Evolutionary conservation across 1,140 invertebrate genomes (phyloP), one percentile per base, ranked within the genome.

Genomic region (Pseudoatta argentina): DNA sequence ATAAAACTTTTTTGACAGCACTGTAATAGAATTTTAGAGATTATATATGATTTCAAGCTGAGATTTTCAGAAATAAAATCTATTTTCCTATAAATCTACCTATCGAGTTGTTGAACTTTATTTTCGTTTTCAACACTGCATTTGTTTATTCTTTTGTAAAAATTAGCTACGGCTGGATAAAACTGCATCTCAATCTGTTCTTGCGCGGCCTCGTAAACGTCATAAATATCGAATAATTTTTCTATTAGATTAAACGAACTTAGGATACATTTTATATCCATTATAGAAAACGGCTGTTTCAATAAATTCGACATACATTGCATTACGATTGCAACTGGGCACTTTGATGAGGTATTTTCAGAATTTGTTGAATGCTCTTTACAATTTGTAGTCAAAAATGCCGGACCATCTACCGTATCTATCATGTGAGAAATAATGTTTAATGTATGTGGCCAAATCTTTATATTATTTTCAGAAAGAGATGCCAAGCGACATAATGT

Each of bases 51-150:
- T 67, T 53, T 14, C 10, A 7, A 69, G 10, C 34, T 55, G 18
- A 55, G n/a, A 81, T 79, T 69, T 55, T 30, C 0, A 12, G 8
- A 63, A 21, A 64, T 61, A 0, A 59, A 75, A 69, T 61, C 12
- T 48, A 1, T 51, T 48, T 34, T 44, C 3, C 7, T 21, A n/a
- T 85, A 44, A 44, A 44, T 44, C 24, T 39, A 95, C 95, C 92
- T 94, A 63, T 95, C 93, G 5, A 95, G 85, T 57, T 92, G 92
- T 86, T 95, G 94, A 8, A 91, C 91, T 77, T 94, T 95, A 59
- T 90, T 94, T 78, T 95, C 94, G 76, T 95, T 94, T 39, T 94
- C 93, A 10, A 95, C 83, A n/a, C 91, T 92, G 75, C 93, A 95
- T 76, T 94, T 95, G 48, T 95, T 90, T 16, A 95, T 87, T 75